A percentile compares a stretch with the other conserved stretches of the same genome.
These are phyloP conservation scores for Asbolus verrucosus DNA, from an alignment of 1,140 invertebrate species.

Conservation along the genomic window DNA sequence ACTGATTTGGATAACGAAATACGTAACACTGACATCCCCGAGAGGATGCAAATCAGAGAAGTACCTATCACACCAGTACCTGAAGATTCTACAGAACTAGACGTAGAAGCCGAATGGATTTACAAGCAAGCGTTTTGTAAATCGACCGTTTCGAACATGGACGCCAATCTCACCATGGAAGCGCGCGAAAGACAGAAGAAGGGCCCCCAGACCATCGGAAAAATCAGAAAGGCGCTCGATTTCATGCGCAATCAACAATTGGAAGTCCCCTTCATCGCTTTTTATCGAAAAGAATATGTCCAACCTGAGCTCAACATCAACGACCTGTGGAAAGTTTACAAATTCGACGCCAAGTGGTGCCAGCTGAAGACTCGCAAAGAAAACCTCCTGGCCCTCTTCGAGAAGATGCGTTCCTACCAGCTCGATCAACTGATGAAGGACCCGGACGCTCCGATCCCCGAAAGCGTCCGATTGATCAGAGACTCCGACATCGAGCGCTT, in stretches of 20 bases:
- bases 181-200: slow-evolving; percentile 69
- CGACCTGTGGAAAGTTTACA: slow-evolving; percentile 97
- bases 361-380: slow-evolving; percentile 89
- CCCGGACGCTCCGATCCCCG: slow-evolving; percentile 85
- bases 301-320: slow-evolving; percentile 94
- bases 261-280: slow-evolving; percentile 98
- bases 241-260: slow-evolving; percentile 96
- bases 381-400: slow-evolving; percentile 84
- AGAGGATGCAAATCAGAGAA: slow-evolving; percentile 91
- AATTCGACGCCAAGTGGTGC: slow-evolving; percentile 97
- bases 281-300: slow-evolving; percentile 98
- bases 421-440: slow-evolving; percentile 86
- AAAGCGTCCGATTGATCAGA: slow-evolving; percentile 83
- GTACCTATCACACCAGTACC: slow-evolving; percentile 86
- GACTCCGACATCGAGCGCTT: slow-evolving; percentile 90
- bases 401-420: slow-evolving; percentile 95
- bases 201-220: slow-evolving; percentile 79
- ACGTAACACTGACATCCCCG: slow-evolving; percentile 89
- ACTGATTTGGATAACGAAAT: slow-evolving; percentile 96
- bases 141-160: slow-evolving; percentile 83
- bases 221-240: slow-evolving; percentile 94
- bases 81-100: slow-evolving; percentile 88
- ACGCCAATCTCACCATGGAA: slow-evolving; percentile 68
- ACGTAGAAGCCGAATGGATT: slow-evolving; percentile 98
- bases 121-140: slow-evolving; percentile 93